Percentiles rank a stretch among this genome's conserved stretches.
Evolutionary conservation across 2,113 vertebrate species (phyloP).

Genomic region (Plecturocebus donacophilus): DNA sequence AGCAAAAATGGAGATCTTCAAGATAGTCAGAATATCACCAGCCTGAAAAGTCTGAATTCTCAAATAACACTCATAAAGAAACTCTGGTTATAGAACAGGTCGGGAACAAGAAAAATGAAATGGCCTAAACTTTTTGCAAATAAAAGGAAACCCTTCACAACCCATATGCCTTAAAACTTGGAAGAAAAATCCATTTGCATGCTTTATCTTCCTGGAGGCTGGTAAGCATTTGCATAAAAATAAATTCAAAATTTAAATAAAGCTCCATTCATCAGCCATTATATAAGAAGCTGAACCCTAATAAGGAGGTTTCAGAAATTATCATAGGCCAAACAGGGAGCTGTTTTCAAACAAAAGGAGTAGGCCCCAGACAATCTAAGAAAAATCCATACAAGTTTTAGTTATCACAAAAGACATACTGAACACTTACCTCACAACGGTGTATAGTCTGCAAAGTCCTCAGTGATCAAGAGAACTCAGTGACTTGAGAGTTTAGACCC

Average conservation of each 20-base stretch:
- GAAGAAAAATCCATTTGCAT: background rate
- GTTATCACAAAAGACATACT: background rate
- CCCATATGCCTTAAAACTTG: background rate
- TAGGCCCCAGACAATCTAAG: conserved; percentile 51
- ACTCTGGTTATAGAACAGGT: background rate
- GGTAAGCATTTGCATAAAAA: conserved; percentile 73
- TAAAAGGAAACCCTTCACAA: conserved; percentile 5
- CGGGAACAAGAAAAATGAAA: background rate
- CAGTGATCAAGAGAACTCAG: background rate
- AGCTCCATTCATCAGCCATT: conserved; percentile 75
- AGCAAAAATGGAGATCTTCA: background rate
- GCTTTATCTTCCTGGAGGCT: conserved; percentile 49
- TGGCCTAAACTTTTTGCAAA: background rate
- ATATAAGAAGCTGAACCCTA: conserved; percentile 72
- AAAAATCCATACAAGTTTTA: conserved; percentile 24
- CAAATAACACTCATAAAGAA: background rate
- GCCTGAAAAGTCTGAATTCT: background rate
- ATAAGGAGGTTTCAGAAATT: conserved; percentile 69
- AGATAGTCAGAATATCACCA: background rate
- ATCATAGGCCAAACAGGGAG: conserved; percentile 69
- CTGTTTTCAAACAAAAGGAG: conserved; percentile 74
- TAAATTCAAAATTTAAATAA: conserved; percentile 68
- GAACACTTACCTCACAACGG: background rate
- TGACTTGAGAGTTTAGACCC: background rate
- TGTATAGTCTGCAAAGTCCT: no score